phyloP scores from a whole-genome alignment of 2,888 invertebrate species.

The Strigamia crassipes region DNA sequence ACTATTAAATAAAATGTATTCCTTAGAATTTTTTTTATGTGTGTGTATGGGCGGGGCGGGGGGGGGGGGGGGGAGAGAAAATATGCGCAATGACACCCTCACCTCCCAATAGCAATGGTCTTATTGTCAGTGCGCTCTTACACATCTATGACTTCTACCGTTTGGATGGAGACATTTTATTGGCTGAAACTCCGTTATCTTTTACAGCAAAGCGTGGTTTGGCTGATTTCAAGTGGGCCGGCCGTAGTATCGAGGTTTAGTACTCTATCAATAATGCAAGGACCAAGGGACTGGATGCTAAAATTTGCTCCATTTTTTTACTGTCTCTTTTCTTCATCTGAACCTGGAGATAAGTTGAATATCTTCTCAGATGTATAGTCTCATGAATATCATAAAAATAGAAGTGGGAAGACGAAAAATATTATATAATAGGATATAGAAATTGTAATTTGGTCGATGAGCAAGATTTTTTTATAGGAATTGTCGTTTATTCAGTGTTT shows the following conservation, averaged over 20 bases:
- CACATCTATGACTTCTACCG: slow-evolving; percentile 35
- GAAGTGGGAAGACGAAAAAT: slow-evolving; percentile 12
- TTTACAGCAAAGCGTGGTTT: background rate
- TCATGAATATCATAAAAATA: slow-evolving; percentile 37
- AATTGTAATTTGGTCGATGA: slow-evolving; percentile 26
- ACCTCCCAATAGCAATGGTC: background rate
- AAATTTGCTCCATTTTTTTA: slow-evolving; percentile 29
- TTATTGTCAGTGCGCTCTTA: slow-evolving; percentile 18
- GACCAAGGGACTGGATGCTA: slow-evolving; percentile 40
- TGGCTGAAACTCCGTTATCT: background rate
- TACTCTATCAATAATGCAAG: slow-evolving; percentile 35
- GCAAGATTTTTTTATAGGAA: background rate
- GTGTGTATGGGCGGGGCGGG: background rate
- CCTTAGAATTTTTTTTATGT: too few relatives aligned
- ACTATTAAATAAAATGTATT: too few relatives aligned
- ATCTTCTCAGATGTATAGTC: slow-evolving; percentile 35
- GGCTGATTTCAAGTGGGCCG: background rate
- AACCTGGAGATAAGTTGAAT: slow-evolving; percentile 36
- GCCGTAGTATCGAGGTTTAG: background rate
- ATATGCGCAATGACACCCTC: slow-evolving; percentile 15
- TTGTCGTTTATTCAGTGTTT: background rate
- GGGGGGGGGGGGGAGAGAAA: background rate
- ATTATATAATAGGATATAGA: slow-evolving; percentile 15
- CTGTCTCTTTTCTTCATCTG: slow-evolving; percentile 13
- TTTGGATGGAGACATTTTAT: slow-evolving; percentile 39